Base-by-base conservation (phyloP, 2,797 vertebrate genomes). In the Tangara arthus region DNA sequence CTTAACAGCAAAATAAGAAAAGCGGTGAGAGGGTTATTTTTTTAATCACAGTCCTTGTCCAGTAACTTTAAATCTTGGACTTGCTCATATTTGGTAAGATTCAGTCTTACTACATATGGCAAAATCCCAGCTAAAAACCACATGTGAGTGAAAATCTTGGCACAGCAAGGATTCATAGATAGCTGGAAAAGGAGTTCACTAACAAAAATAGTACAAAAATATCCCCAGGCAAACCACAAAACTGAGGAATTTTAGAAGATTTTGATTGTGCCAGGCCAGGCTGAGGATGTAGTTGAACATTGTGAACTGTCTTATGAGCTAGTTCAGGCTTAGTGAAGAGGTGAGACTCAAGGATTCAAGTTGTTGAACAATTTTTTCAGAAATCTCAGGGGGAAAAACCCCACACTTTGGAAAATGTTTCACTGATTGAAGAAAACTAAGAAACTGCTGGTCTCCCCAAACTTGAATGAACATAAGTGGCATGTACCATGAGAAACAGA, bases 361-460 rank as follows among this genome's bases (percentile, higher is more conserved):
- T 3, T 65, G 17, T n/a, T 24, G 5, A 85, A 63, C 1, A 8
- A 39, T 84, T 89, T 83, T 73, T 82, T 52, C 16, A 35, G 53
- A 15, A 79, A 39, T 24, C 6, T 17, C 32, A 6, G 11, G 21
- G 15, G 1, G 7, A 64, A 84, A n/a, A 1, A 0, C 1, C 1
- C 13, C 20, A 27, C 27, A 13, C 6, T 49, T 55, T 50, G 12
- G 21, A 59, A 83, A 49, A 69, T 8, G 4, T 77, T 82, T 60
- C 35, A 39, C 35, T 52, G 44, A 12, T 4, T 65, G 34, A 60
- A 55, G 35, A 72, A n/a, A 76, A 64, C 12, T 3, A 59, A 76
- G 59, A 61, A n/a, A 16, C 5, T 77, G 42, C 39, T 72, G 21
- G 6, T 57, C 6, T 50, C 57, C 12, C 9, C 2, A 30, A n/a